These are phyloP conservation scores for Pseudonaja textilis DNA, from an alignment of 2,113 vertebrate genomes.

Conservation along the genomic window DNA sequence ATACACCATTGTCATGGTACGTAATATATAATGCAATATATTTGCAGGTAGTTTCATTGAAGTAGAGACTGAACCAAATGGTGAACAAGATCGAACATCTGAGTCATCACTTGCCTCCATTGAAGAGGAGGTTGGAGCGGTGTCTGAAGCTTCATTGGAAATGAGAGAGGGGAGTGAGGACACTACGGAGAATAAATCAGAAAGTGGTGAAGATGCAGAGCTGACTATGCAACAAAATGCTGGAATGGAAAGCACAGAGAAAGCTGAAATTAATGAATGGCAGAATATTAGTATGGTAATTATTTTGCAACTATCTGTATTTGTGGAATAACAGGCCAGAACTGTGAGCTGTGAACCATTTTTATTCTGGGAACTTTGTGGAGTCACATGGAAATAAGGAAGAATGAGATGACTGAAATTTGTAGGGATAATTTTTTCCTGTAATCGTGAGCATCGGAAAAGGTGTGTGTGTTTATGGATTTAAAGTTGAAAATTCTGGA, in stretches of 20 bases:
- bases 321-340: neutral
- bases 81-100: constrained; percentile 7
- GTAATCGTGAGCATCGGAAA: neutral
- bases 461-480: neutral
- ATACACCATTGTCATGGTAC: too few species aligned
- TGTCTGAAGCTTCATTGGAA: neutral
- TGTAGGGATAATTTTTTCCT: neutral
- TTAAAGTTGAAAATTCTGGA: neutral
- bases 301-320: neutral
- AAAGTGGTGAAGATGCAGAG: constrained; percentile 28
- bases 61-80: constrained; percentile 56
- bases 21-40: neutral
- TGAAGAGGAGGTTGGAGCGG: neutral
- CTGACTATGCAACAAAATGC: neutral
- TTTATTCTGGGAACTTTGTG: neutral
- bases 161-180: neutral
- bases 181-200: neutral
- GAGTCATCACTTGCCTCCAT: constrained; percentile 15
- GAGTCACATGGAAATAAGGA: neutral
- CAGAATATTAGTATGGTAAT: constrained; percentile 82
- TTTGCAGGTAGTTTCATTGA: constrained; percentile 77
- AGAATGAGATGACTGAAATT: neutral
- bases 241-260: constrained; percentile 36
- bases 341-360: neutral
- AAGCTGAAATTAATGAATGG: constrained; percentile 74